phyloP scores from a whole-genome alignment of 1,140 invertebrate species.

The Pseudomyrmex pallidus region DNA sequence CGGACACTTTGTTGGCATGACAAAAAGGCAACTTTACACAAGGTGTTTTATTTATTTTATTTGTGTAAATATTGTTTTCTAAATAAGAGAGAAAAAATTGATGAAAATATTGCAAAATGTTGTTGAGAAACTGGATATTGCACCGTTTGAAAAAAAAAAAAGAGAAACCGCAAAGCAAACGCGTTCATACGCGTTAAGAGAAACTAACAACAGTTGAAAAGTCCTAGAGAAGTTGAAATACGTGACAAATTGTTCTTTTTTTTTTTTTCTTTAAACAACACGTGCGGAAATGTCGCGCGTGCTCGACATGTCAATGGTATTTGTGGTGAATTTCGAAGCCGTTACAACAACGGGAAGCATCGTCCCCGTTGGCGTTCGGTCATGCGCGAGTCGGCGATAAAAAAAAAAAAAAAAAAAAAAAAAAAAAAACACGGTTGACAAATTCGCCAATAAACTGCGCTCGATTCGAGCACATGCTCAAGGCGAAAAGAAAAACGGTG shows the following conservation, averaged over 20 bases:
- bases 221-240: not conserved
- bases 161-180: not conserved
- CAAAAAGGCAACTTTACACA: not conserved
- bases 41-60: not conserved
- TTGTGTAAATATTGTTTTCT: not conserved
- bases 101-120: not conserved
- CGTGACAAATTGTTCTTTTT: not conserved
- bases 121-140: not conserved
- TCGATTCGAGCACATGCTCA: not conserved
- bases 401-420: conserved; percentile 3
- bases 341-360: not conserved
- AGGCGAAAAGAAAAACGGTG: not conserved
- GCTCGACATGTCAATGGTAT: not conserved
- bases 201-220: not conserved
- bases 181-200: not conserved
- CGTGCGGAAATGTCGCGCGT: not conserved
- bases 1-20: not conserved
- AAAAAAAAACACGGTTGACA: not conserved
- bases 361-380: not conserved
- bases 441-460: conserved; percentile 15
- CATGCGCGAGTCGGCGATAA: not conserved
- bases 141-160: not conserved
- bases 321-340: conserved; percentile 12
- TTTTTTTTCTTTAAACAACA: not conserved
- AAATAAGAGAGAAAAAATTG: too few relatives aligned